Percentiles rank a stretch among this genome's conserved stretches.
Conservation (phyloP, 2,113 vertebrate genomes). For the Psilopogon haemacephalus region DNA sequence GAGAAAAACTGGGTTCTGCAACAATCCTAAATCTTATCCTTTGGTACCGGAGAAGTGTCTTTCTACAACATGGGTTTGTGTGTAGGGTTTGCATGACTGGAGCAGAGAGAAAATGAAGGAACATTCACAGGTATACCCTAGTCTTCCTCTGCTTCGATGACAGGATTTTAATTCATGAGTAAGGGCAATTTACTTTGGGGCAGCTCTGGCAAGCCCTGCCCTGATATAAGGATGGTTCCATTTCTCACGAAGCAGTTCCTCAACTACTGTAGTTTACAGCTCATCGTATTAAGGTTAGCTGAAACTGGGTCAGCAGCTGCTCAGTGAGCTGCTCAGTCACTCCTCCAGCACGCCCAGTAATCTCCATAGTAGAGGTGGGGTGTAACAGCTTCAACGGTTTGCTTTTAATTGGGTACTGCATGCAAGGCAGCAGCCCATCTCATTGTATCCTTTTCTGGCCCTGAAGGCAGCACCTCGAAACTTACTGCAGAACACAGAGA, state of each 20-base stretch:
- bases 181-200: not conserved
- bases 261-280: constrained; percentile 14
- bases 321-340: constrained; percentile 35
- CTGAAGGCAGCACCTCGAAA: not conserved
- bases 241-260: not conserved
- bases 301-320: constrained; percentile 64
- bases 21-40: not conserved
- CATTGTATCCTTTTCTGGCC: not conserved
- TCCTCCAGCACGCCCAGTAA: not conserved
- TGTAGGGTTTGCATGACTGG: not conserved
- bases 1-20: not conserved
- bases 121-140: not conserved
- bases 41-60: not conserved
- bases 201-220: not conserved
- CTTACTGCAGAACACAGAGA: rapidly evolving
- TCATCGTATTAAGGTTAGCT: constrained; percentile 19
- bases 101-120: not conserved
- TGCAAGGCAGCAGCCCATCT: not conserved
- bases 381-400: not conserved
- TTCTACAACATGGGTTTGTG: not conserved
- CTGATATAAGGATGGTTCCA: not conserved
- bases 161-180: not conserved
- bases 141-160: not conserved
- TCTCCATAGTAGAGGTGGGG: not conserved
- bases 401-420: not conserved